Base-by-base conservation (phyloP, 2,888 invertebrate genomes). In the Drosophila eohydei region DNA sequence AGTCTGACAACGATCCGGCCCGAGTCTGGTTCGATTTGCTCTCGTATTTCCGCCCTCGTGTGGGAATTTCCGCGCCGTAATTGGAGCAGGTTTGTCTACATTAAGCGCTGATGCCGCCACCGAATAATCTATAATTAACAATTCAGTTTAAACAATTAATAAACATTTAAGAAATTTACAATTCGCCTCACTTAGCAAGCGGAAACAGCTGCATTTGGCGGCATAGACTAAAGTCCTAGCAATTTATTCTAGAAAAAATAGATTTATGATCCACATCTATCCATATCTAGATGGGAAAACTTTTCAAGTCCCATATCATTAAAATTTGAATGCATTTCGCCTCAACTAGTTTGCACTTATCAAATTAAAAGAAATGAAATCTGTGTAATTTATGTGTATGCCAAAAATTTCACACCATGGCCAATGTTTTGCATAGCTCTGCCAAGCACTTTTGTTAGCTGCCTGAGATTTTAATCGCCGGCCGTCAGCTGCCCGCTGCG, bases 61-160 rank as follows among this genome's bases (percentile, higher is more conserved):
- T 89, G 86, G 72, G 86, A 89, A 89, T 88, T 74, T 86, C 88
- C 89, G 70, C 43, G 89, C 60, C 67, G 88, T 73, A 89, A 86
- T 85, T 85, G 83, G 89, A 86, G 71, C 83, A 74, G 83, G 80
- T 71, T 79, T 80, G 68, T 81, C 74, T 72, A 32, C 61, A 52
- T 34, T 55, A 65, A 80, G 83, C 81, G 81, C 83, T 83, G 69
- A 43, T 51, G 76, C 57, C 59, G 41, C 40, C 54, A 48, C 16
- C 57, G 50, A 57, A 30, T 51, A 41, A 65, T 74, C 78, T 70
- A 81, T 73, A 81, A 86, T 89, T 86, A 86, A 79, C 81, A 81
- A 83, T 89, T 88, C 64, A 79, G 71, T 65, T 70, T 65, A 72
- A 89, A 86, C 75, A 86, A 88, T 89, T 86, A 89, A 89, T 86